These are phyloP conservation scores for Brachycybe producta DNA, from an alignment of 2,888 invertebrate genomes.

Conservation along the genomic window DNA sequence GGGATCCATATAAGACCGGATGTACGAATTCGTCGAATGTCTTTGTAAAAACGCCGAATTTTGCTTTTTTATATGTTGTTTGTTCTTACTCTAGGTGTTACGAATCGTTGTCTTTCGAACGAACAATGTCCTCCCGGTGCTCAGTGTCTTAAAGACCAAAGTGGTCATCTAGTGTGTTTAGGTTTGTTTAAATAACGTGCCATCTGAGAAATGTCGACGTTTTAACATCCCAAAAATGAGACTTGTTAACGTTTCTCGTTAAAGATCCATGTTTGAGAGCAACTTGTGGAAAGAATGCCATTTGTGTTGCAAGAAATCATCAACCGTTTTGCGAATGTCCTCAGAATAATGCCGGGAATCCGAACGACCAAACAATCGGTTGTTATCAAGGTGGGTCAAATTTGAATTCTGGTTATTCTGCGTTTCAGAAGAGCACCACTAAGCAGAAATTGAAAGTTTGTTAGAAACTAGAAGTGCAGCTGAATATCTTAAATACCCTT, in stretches of 20 bases:
- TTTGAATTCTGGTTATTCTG: background rate
- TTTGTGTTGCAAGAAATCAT: conserved; percentile 60
- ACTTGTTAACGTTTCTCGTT: conserved; percentile 8
- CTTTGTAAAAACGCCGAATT: background rate
- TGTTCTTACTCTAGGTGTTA: conserved; percentile 8
- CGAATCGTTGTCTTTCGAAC: conserved; percentile 47
- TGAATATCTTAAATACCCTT: too few relatives aligned
- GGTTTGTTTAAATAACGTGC: conserved; percentile 19
- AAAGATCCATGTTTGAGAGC: conserved; percentile 58
- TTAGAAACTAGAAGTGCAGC: too few relatives aligned
- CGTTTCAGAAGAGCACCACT: too few relatives aligned
- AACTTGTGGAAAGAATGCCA: conserved; percentile 61
- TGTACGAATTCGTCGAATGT: conserved; percentile 15
- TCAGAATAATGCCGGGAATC: conserved; percentile 56
- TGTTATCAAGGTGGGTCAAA: conserved; percentile 50
- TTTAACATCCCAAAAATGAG: background rate
- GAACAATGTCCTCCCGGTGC: conserved; percentile 55
- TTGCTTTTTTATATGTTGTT: background rate
- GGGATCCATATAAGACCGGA: conserved; percentile 40
- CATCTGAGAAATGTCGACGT: background rate
- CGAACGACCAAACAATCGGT: conserved; percentile 52
- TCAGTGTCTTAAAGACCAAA: conserved; percentile 36
- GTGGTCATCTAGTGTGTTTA: conserved; percentile 50
- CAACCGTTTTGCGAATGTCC: conserved; percentile 61
- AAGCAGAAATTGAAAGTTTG: too few relatives aligned